Evolutionary conservation across 2,888 invertebrate species (phyloP), one percentile per base, ranked within the genome.

Genomic region (Cyrtodaria siliqua): DNA sequence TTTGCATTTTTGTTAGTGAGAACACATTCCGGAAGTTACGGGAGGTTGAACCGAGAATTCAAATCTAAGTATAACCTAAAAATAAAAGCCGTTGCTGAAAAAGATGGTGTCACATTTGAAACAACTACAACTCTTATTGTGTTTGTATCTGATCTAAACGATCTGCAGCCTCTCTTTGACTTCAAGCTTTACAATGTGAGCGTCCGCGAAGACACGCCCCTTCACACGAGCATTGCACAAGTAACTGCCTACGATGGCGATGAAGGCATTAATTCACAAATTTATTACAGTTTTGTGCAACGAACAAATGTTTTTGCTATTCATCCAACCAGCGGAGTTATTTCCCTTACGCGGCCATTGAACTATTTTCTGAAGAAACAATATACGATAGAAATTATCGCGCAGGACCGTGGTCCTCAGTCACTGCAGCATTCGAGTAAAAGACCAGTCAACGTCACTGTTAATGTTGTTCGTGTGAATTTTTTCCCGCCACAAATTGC

Each of bases 191-290:
- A 99, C 93, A 96, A 96, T 90, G 96, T 96, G 55, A 95, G 95
- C n/a, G 96, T 99, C 49, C 95, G 96, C 24, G 98, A 98, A 93
- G 98, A 98, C 92, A 96, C 96, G 72, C 96, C 97, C 14, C 94
- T 97, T 70, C 97, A 98, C 93, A 95, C 95, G 67, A 97, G 96
- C 92, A 95, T 98, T 71, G 93, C 96, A 42, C 90, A 90, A 77
- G 94, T 95, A 14, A 93, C 95, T 40, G 99, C 99, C 0, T 98
- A 97, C 90, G 99, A 99, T 93, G 98, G 99, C 2, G 99, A 99
- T 93, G 94, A 97, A 40, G 99, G 99, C 2, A 95, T 97, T 87
- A 99, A 99, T 93, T 98, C 98, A 0, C 98, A 99, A 94, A 97
- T 99, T 87, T 99, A 99, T 94, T 99, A 98, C 94, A 98, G 97